Evolutionary conservation across 2,888 invertebrate genomes (phyloP).

Genomic region (Drosophila nigritarsus): DNA sequence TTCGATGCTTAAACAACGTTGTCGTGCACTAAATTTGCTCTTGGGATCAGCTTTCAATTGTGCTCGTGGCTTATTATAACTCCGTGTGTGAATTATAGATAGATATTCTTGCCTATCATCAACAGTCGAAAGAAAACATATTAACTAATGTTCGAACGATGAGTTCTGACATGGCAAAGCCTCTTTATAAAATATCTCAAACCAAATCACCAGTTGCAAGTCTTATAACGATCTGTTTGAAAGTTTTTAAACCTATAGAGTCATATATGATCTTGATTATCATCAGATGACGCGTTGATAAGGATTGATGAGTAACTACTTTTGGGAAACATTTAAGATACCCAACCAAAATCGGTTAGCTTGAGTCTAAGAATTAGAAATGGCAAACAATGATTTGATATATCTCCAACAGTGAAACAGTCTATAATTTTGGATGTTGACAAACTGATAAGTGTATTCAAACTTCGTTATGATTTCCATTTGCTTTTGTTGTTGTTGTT

Average conservation of each 20-base stretch:
- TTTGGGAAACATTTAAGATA: background rate
- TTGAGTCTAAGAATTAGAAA: background rate
- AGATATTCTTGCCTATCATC: background rate
- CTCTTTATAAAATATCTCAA: background rate
- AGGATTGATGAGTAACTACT: no score
- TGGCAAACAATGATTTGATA: background rate
- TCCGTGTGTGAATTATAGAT: no score
- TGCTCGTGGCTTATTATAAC: no score
- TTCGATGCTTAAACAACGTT: no score
- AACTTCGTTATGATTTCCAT: background rate
- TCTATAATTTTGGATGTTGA: background rate
- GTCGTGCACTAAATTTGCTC: no score
- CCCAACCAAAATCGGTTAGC: background rate
- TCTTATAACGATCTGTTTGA: no score
- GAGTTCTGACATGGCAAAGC: background rate
- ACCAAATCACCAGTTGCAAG: background rate
- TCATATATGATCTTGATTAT: background rate
- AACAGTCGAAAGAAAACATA: background rate
- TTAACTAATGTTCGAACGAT: background rate
- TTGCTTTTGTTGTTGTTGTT: conserved; percentile 11
- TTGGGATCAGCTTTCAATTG: no score
- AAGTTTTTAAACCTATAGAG: background rate
- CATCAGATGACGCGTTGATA: background rate
- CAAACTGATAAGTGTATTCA: background rate
- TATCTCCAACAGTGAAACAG: background rate